Evolutionary conservation across 2,797 vertebrate species (phyloP).

Genomic region (Falco cherrug): DNA sequence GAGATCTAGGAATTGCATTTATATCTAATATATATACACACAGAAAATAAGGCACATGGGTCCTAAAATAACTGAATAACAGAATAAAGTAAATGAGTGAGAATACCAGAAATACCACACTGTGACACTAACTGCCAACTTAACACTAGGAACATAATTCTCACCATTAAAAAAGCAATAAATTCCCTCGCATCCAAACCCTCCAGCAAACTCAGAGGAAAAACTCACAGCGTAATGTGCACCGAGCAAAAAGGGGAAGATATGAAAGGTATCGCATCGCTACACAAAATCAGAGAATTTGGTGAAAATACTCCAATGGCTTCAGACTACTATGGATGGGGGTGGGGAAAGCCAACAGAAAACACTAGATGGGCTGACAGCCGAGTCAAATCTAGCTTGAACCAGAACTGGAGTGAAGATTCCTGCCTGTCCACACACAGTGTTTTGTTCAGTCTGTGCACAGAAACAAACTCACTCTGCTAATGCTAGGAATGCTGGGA

Average conservation of each 20-base stretch:
- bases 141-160: not conserved
- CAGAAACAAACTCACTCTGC: not conserved
- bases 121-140: not conserved
- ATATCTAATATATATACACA: not conserved
- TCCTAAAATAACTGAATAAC: not conserved
- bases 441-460: not conserved
- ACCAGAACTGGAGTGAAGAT: not conserved
- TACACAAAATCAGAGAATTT: not conserved
- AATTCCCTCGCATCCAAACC: not conserved
- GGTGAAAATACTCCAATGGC: not conserved
- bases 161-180: not conserved
- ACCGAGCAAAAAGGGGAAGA: not conserved
- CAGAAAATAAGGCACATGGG: not conserved
- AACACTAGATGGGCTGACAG: not conserved
- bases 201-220: not conserved
- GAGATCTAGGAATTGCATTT: not conserved
- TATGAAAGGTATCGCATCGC: not conserved
- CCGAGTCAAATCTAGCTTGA: not conserved
- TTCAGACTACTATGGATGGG: not conserved
- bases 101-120: not conserved
- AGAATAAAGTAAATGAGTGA: not conserved
- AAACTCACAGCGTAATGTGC: not conserved
- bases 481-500: not conserved
- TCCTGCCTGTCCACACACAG: not conserved
- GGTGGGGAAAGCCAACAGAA: not conserved